Evolutionary conservation across 2,113 vertebrate species (phyloP).

Genomic region (Pomatostomus ruficeps): DNA sequence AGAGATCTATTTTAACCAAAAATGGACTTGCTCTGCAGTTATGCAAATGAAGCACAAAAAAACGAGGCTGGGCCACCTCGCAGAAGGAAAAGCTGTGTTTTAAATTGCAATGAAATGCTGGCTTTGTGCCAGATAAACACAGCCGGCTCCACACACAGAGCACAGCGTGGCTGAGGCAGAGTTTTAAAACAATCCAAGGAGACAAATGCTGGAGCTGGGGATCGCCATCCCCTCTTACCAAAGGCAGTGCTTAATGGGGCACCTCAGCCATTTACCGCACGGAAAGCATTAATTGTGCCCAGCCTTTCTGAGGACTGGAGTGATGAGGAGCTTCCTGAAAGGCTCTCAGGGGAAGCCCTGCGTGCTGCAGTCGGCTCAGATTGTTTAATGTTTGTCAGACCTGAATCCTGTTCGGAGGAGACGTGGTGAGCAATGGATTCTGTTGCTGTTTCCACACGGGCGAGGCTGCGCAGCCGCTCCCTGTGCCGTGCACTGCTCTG

Average conservation of each 20-base stretch:
- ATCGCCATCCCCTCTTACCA: background rate
- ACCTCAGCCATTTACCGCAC: background rate
- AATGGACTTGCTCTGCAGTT: background rate
- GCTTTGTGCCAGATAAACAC: background rate
- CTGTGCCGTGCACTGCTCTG: constrained; percentile 33
- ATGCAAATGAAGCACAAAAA: background rate
- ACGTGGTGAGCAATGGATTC: constrained; percentile 21
- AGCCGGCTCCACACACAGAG: background rate
- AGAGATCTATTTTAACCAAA: background rate
- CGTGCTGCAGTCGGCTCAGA: background rate
- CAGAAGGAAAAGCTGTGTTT: background rate
- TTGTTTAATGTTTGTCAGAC: constrained; percentile 58
- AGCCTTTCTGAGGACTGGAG: constrained; percentile 7
- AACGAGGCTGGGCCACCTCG: background rate
- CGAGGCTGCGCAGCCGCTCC: background rate
- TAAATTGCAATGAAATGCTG: background rate
- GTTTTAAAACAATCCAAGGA: background rate
- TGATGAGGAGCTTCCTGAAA: constrained; percentile 41
- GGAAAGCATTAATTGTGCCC: constrained; percentile 49
- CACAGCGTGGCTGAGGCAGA: background rate
- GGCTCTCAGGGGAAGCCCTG: constrained; percentile 33
- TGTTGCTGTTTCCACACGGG: constrained; percentile 30
- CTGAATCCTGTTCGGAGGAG: constrained; percentile 43
- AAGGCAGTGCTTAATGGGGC: background rate
- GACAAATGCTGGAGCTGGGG: background rate